phyloP scores from a whole-genome alignment of 2,797 vertebrate genomes.

The Myripristis jacobus region DNA sequence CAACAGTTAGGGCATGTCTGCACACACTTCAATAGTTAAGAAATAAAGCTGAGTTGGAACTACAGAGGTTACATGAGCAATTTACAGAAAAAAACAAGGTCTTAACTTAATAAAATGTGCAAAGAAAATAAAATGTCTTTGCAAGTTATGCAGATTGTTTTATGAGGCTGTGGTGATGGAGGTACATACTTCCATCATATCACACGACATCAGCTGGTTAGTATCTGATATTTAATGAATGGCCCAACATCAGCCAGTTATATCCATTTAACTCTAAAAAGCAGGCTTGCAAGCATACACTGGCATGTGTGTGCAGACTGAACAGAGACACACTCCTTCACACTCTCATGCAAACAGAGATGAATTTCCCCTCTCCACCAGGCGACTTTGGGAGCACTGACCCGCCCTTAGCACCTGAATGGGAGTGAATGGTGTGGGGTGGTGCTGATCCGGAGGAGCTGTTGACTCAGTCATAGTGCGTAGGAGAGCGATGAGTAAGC shows the following conservation, averaged over 20 bases:
- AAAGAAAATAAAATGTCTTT: no score
- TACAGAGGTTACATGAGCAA: no score
- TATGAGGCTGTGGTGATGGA: not conserved
- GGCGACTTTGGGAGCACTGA: slow-evolving; percentile 41
- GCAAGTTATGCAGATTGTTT: no score
- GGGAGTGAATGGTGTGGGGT: slow-evolving; percentile 21
- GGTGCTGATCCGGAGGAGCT: slow-evolving; percentile 42
- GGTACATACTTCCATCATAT: not conserved
- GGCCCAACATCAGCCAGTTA: no score
- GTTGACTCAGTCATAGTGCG: slow-evolving; percentile 53
- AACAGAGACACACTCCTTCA: slow-evolving; percentile 28
- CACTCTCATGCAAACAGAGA: slow-evolving; percentile 36
- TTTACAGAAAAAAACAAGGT: no score
- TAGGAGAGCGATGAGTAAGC: slow-evolving; percentile 55
- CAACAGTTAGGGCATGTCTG: not conserved
- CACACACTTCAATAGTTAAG: not conserved
- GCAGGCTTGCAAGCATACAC: no score
- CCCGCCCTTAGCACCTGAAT: slow-evolving; percentile 31
- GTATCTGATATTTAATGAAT: not conserved
- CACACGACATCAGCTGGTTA: not conserved
- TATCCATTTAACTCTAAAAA: no score
- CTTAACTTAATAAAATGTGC: no score
- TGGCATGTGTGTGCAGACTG: not conserved
- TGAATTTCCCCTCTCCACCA: slow-evolving; percentile 11
- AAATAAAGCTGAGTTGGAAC: no score